A percentile compares a stretch with the other conserved stretches of the same genome.
phyloP scores from a whole-genome alignment of 2,888 invertebrate species.

The Melolontha melolontha region DNA sequence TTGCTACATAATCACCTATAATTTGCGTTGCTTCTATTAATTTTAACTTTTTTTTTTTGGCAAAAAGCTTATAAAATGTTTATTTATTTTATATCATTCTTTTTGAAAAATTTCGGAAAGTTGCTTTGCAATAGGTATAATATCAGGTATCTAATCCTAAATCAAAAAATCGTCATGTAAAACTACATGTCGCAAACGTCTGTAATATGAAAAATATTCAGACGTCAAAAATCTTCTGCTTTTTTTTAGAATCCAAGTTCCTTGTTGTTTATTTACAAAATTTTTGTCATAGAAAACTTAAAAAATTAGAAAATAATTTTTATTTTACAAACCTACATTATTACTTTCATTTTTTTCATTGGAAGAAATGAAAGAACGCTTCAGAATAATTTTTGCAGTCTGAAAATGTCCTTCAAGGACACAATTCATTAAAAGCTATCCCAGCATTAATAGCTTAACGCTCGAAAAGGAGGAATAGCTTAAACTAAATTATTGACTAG shows the following conservation, averaged over 20 bases:
- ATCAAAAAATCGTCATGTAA: neutral
- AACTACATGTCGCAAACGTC: constrained; percentile 8
- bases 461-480: neutral
- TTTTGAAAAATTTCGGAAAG: constrained; percentile 7
- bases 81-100: constrained; percentile 1
- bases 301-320: too few relatives aligned
- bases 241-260: neutral
- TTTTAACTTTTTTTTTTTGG: constrained; percentile 15
- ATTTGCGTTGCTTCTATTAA: too few relatives aligned
- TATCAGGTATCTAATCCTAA: constrained; percentile 7
- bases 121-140: constrained; percentile 5
- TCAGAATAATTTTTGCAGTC: constrained; percentile 9
- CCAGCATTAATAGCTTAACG: neutral
- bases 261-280: too few relatives aligned
- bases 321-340: neutral
- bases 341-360: neutral
- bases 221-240: neutral
- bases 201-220: neutral
- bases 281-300: too few relatives aligned
- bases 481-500: constrained; percentile 37
- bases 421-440: neutral
- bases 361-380: neutral
- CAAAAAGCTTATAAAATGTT: constrained; percentile 34
- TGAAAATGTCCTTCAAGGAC: constrained; percentile 9
- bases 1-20: too few relatives aligned